Evolutionary conservation across 2,888 invertebrate genomes (phyloP).

Genomic region (Brenthis ino): DNA sequence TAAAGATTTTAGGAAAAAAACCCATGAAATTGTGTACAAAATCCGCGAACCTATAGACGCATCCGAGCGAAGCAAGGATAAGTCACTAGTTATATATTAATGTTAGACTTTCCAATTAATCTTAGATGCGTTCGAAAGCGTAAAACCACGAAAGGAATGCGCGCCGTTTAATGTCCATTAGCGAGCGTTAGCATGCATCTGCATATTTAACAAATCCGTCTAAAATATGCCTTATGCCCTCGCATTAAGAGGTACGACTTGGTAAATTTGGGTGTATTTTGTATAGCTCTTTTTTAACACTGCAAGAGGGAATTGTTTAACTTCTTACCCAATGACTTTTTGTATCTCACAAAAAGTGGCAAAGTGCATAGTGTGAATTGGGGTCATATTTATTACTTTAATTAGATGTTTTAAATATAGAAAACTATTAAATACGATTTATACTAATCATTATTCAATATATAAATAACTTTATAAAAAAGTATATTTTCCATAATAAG

Average conservation of each 20-base stretch:
- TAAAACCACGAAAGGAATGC: slow-evolving; percentile 67
- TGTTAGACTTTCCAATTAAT: slow-evolving; percentile 50
- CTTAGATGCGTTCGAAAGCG: slow-evolving; percentile 49
- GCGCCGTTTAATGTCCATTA: slow-evolving; percentile 73
- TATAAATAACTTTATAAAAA: no score
- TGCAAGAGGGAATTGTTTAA: background rate
- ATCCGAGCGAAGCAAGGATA: background rate
- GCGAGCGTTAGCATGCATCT: slow-evolving; percentile 39
- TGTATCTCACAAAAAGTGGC: no score
- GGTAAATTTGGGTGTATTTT: background rate
- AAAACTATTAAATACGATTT: no score
- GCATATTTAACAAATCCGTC: slow-evolving; percentile 17
- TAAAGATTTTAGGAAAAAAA: no score
- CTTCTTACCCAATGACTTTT: no score
- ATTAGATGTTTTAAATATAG: no score
- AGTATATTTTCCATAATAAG: no score
- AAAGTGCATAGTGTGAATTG: no score
- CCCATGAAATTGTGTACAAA: no score
- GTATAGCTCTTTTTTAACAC: background rate
- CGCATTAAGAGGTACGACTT: slow-evolving; percentile 4
- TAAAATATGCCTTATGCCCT: slow-evolving; percentile 11
- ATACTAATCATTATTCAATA: no score
- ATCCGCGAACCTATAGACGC: no score
- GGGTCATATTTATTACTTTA: no score
- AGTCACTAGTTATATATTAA: slow-evolving; percentile 15